Conservation (phyloP, 2,113 vertebrate genomes). For the Phycodurus eques region DNA sequence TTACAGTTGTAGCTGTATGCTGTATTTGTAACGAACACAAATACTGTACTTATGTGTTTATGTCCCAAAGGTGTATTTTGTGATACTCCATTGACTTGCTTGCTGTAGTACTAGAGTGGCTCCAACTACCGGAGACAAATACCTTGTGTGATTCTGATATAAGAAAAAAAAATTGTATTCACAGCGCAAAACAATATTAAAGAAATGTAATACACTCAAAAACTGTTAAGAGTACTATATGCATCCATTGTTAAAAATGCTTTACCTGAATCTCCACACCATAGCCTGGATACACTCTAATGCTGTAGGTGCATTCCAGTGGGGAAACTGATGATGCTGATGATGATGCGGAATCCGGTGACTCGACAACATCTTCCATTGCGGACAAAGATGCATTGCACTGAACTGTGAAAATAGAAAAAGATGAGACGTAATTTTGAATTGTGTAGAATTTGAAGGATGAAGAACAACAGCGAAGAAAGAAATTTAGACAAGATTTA, state of each 20-base stretch:
- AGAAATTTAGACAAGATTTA: background rate
- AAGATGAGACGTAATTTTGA: background rate
- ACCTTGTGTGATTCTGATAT: no score
- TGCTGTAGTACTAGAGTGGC: no score
- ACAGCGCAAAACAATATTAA: background rate
- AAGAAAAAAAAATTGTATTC: background rate
- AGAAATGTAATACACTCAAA: background rate
- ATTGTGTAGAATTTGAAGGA: background rate
- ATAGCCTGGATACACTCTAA: slow-evolving; percentile 85
- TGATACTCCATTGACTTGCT: no score
- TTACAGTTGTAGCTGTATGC: no score
- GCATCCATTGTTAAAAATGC: background rate
- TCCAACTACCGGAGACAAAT: no score
- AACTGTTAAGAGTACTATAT: no score
- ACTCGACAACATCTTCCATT: slow-evolving; percentile 84
- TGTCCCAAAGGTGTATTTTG: no score
- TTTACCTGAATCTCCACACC: slow-evolving; percentile 88
- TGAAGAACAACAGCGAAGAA: background rate
- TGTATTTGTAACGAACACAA: background rate
- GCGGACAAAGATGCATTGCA: slow-evolving; percentile 84
- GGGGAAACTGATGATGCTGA: slow-evolving; percentile 71
- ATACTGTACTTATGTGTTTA: background rate
- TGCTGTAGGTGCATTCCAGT: slow-evolving; percentile 86
- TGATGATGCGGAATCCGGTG: slow-evolving; percentile 74
- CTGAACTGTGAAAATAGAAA: slow-evolving; percentile 70